Conservation (phyloP, 2,113 vertebrate genomes). For the Brachypodius melanocephalos region DNA sequence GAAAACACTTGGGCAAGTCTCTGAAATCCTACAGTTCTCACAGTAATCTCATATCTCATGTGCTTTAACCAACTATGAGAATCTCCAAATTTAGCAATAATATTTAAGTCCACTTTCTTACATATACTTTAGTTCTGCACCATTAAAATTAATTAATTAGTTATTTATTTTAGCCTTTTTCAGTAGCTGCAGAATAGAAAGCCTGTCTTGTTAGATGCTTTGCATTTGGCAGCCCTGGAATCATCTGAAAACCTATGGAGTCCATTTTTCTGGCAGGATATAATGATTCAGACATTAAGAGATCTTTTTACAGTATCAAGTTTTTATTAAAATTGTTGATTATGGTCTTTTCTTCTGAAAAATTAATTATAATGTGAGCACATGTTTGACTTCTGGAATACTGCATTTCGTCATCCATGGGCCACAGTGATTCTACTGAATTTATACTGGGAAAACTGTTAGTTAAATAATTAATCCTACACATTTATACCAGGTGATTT, state of each 20-base stretch:
- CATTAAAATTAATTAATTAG: background rate
- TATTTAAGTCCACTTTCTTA: background rate
- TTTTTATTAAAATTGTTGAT: constrained; percentile 1
- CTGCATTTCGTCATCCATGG: background rate
- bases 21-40: background rate
- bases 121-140: background rate
- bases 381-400: background rate
- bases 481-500: background rate
- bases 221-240: background rate
- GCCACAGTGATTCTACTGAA: background rate
- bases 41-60: background rate
- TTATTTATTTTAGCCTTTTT: background rate
- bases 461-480: background rate
- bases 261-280: background rate
- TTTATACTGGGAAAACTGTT: background rate
- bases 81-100: background rate
- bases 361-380: background rate
- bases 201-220: background rate
- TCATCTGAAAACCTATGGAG: background rate
- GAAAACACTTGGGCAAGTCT: background rate
- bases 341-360: background rate
- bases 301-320: background rate
- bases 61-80: background rate
- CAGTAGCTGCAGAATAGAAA: background rate
- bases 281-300: background rate